phyloP scores from a whole-genome alignment of 2,113 vertebrate genomes.

The Ailurus styani region DNA sequence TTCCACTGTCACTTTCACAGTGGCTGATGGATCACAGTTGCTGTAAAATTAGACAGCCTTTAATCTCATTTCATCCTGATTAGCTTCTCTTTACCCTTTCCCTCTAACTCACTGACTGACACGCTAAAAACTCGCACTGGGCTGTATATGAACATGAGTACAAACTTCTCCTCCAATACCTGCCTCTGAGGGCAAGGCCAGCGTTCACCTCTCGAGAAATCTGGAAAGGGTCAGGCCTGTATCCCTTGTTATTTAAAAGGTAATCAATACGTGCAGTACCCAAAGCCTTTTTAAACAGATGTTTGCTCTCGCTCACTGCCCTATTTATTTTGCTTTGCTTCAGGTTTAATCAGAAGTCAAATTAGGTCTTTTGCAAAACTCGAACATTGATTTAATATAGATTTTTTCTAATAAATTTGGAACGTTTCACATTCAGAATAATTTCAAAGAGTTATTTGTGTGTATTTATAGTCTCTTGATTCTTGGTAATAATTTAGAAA shows the following conservation, averaged over 20 bases:
- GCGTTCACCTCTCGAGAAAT: constrained; percentile 68
- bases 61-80: constrained; percentile 99
- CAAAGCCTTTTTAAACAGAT: constrained; percentile 30
- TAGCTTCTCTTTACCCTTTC: constrained; percentile 95
- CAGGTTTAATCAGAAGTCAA: constrained; percentile 33
- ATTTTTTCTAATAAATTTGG: not conserved
- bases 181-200: constrained; percentile 67
- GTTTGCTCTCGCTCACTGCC: not conserved
- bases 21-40: constrained; percentile 99
- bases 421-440: not conserved
- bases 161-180: constrained; percentile 87
- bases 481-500: constrained; percentile 7
- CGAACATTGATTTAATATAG: not conserved
- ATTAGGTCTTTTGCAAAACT: constrained; percentile 4
- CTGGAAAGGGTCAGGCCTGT: constrained; percentile 21
- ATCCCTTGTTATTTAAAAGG: constrained; percentile 56
- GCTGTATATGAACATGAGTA: constrained; percentile 79
- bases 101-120: constrained; percentile 96
- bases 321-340: not conserved
- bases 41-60: constrained; percentile 99
- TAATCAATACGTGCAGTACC: constrained; percentile 26
- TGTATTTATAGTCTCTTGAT: not conserved
- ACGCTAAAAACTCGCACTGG: constrained; percentile 88
- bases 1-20: constrained; percentile 98
- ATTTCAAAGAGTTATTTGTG: constrained; percentile 2